Conservation (phyloP, 2,113 vertebrate species). For the Oreocharis arfaki region DNA sequence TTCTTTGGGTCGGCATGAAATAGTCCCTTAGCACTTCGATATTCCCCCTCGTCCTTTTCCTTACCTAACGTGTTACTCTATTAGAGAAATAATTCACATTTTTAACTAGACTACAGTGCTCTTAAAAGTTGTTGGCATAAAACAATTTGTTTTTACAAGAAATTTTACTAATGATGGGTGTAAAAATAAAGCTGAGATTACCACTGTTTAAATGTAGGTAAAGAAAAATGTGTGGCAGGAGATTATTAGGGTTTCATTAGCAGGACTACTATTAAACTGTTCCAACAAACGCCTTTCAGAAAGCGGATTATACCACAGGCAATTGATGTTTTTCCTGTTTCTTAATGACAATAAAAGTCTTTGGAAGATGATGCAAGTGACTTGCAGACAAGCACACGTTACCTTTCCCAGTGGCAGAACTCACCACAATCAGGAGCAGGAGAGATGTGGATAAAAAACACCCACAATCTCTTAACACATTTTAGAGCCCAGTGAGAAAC, state of each 20-base stretch:
- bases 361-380: not conserved
- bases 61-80: not conserved
- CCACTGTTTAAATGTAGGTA: not conserved
- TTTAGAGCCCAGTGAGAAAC: not conserved
- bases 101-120: not conserved
- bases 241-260: not conserved
- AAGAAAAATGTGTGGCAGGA: not conserved
- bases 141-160: not conserved
- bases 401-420: not conserved
- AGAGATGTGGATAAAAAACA: accelerated
- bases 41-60: not conserved
- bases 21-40: not conserved
- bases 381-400: not conserved
- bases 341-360: not conserved
- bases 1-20: not conserved
- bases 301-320: not conserved
- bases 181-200: not conserved
- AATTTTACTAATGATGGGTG: not conserved
- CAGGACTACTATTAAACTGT: not conserved
- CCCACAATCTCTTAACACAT: not conserved
- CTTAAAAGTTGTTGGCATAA: not conserved
- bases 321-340: not conserved
- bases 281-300: not conserved
- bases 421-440: not conserved
- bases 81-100: not conserved